Evolutionary conservation across 2,113 vertebrate species (phyloP).

Genomic region (Emydura subglobosa): DNA sequence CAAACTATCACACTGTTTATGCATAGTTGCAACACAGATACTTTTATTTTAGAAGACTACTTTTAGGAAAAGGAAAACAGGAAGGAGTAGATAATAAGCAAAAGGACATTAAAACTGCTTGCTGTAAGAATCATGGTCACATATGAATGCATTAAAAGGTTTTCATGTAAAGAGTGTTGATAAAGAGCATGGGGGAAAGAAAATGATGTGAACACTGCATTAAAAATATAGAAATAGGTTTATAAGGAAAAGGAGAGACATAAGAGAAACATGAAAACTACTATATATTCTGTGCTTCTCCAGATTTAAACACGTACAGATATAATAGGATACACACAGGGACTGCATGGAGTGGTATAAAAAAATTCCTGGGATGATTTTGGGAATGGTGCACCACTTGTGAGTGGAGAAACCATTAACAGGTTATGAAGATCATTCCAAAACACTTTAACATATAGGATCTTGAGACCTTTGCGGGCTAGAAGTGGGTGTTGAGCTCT

Average conservation of each 20-base stretch:
- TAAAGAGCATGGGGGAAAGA: not conserved
- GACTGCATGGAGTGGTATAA: not conserved
- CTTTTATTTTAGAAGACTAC: not conserved
- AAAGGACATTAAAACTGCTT: not conserved
- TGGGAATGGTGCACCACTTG: not conserved
- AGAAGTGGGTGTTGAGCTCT: not conserved
- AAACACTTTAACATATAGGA: not conserved
- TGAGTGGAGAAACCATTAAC: not conserved
- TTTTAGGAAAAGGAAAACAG: not conserved
- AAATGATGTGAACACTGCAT: not conserved
- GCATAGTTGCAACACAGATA: not conserved
- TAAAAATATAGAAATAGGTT: not conserved
- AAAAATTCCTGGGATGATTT: not conserved
- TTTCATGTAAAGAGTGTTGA: not conserved
- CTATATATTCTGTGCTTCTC: not conserved
- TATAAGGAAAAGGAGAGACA: not conserved
- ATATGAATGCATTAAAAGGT: not conserved
- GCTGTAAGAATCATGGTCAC: not conserved
- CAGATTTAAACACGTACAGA: not conserved
- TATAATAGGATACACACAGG: not conserved
- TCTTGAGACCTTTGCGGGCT: not conserved
- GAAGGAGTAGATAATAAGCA: not conserved
- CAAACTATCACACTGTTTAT: not conserved
- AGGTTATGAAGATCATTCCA: not conserved
- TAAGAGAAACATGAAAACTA: not conserved